Evolutionary conservation across 2,797 vertebrate genomes (phyloP).

Genomic region (Phaenicophaeus curvirostris): DNA sequence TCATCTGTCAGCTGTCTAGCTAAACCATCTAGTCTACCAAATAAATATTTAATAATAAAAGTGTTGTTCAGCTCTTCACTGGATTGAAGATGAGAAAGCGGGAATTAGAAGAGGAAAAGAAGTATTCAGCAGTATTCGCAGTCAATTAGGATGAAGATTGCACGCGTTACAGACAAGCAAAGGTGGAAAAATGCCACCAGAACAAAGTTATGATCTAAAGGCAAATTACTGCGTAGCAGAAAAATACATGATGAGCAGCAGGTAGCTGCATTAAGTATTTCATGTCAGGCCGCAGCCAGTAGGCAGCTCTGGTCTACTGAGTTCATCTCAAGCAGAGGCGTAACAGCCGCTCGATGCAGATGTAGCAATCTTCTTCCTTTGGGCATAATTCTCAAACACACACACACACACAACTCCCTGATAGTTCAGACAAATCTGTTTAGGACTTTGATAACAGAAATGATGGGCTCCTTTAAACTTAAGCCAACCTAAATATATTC

Average conservation of each 20-base stretch:
- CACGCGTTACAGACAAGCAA: neutral
- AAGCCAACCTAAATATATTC: constrained; percentile 27
- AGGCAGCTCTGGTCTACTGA: neutral
- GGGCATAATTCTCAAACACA: neutral
- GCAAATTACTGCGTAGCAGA: neutral
- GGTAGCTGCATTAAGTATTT: neutral
- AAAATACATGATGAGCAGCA: neutral
- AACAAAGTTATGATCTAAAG: neutral
- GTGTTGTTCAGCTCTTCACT: neutral
- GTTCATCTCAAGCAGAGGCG: constrained; percentile 5
- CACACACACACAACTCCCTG: neutral
- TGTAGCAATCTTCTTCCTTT: neutral
- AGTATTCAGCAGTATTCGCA: neutral
- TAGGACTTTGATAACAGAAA: constrained; percentile 28
- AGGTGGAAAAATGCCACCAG: neutral
- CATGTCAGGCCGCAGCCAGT: neutral
- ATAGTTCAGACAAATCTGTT: constrained; percentile 37
- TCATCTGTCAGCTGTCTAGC: no score
- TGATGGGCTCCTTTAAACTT: constrained; percentile 5
- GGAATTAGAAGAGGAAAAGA: neutral
- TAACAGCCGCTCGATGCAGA: neutral
- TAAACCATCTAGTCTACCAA: no score
- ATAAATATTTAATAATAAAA: neutral
- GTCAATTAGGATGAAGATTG: neutral
- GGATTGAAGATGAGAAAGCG: neutral